phyloP scores from a whole-genome alignment of 2,797 vertebrate genomes.

The Etheostoma nigrum region DNA sequence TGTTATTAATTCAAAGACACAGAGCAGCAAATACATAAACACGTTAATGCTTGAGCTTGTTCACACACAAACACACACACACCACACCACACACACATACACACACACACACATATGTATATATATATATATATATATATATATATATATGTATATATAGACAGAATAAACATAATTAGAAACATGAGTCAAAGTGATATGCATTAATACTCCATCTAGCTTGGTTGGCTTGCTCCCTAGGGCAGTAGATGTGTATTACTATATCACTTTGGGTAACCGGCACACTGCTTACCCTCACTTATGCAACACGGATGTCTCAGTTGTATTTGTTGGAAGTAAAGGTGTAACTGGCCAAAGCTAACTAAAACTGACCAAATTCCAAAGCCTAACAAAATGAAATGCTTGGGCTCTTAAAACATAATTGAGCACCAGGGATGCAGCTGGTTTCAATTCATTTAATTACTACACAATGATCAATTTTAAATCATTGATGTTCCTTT shows the following conservation, averaged over 20 bases:
- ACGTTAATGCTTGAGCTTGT: conserved; percentile 61
- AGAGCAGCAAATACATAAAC: conserved; percentile 75
- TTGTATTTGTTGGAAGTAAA: conserved; percentile 12
- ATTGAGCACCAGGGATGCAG: conserved; percentile 3
- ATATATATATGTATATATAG: conserved; percentile 75
- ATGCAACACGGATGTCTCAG: conserved; percentile 39
- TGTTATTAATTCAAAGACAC: conserved; percentile 94
- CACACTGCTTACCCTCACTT: conserved; percentile 87
- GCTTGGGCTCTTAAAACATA: not conserved
- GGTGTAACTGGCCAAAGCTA: conserved; percentile 17
- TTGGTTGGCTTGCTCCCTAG: conserved; percentile 84
- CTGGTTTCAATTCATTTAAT: conserved; percentile 27
- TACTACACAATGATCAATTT: conserved; percentile 19
- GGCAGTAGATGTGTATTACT: conserved; percentile 97
- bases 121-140: too few relatives aligned
- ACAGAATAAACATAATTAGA: conserved; percentile 76
- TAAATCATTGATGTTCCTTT: conserved; percentile 14
- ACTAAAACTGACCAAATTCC: conserved; percentile 14
- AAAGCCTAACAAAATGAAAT: not conserved
- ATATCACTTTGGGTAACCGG: conserved; percentile 99
- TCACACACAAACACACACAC: conserved; percentile 64
- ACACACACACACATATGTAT: conserved; percentile 82
- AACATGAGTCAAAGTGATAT: conserved; percentile 92
- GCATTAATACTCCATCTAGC: conserved; percentile 95
- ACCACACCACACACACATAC: conserved; percentile 74